Base-by-base conservation (phyloP, 2,113 vertebrate species). In the Cebus imitator region DNA sequence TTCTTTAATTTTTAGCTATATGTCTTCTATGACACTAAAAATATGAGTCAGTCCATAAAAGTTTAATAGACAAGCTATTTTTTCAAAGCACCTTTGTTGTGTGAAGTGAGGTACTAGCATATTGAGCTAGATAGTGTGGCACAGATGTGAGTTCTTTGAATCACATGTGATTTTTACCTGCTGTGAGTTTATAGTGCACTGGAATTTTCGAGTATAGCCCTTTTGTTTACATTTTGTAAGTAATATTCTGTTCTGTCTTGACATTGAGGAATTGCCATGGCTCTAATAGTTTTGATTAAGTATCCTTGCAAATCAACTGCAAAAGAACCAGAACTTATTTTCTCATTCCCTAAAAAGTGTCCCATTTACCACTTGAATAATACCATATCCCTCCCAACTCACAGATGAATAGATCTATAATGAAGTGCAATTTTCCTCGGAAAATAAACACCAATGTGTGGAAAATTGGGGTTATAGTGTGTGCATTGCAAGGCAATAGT, bases 381-480 rank as follows among this genome's bases (percentile, higher is more conserved):
- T 95, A 40, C 58, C 96, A 5, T 37, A 97, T 96, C 95, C 95
- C 9, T 95, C 92, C 78, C 64, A 92, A 91, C 72, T 82, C 73
- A 96, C 18, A 97, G 98, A 97, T 98, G 96, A 98, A 98, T 98
- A 98, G 98, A 88, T 97, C 96, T 95, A 52, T 98, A 98, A 98
- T 98, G 95, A 98, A 98, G 95, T 93, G 72, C 91, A 97, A 90
- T 98, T 98, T 98, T 93, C 78, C 90, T 97, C 45, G 95, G 97
- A 98, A 98, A 98, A 98, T 95, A 98, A 98, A 98, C 97, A 96
- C 50, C 96, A 97, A 23, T 72, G 76, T 98, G 98, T 95, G 89
- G 95, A 97, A 98, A 98, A 98, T 98, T 45, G 68, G 89, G 94
- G 97, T 98, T 98, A 98, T n/a, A 91, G 43, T 57, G 35, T 92